phyloP scores from a whole-genome alignment of 2,888 invertebrate species.

The Acanthopleura granulata region DNA sequence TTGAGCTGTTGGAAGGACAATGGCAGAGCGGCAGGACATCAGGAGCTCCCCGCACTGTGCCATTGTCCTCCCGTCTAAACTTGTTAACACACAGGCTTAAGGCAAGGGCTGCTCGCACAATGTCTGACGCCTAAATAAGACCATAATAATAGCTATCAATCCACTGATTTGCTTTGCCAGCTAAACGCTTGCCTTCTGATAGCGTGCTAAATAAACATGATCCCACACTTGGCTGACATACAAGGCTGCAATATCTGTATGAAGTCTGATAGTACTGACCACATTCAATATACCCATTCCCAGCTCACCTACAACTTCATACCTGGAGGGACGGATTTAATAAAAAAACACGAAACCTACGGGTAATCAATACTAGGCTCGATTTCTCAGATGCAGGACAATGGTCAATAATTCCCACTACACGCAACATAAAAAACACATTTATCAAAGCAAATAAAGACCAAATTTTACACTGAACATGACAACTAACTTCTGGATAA shows the following conservation, averaged over 20 bases:
- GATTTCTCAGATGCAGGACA: too few relatives aligned
- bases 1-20: neutral
- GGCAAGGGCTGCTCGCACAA: neutral
- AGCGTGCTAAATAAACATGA: neutral
- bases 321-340: too few relatives aligned
- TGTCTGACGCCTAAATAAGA: neutral
- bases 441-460: too few relatives aligned
- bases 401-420: too few relatives aligned
- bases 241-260: neutral
- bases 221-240: neutral
- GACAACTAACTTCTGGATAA: too few relatives aligned
- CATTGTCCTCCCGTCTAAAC: neutral
- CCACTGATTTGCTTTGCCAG: neutral
- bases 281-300: too few relatives aligned
- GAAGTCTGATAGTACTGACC: too few relatives aligned
- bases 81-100: neutral
- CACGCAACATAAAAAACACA: too few relatives aligned
- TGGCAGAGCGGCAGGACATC: neutral
- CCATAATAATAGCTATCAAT: slow-evolving; percentile 9
- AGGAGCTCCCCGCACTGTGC: neutral
- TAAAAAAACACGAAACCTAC: too few relatives aligned
- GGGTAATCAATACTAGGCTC: too few relatives aligned
- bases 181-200: neutral
- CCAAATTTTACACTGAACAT: too few relatives aligned
- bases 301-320: too few relatives aligned